A percentile compares a stretch with the other conserved stretches of the same genome.
phyloP scores from a whole-genome alignment of 92 coral and sea anemone genomes.

The Phenganax subtilis region DNA sequence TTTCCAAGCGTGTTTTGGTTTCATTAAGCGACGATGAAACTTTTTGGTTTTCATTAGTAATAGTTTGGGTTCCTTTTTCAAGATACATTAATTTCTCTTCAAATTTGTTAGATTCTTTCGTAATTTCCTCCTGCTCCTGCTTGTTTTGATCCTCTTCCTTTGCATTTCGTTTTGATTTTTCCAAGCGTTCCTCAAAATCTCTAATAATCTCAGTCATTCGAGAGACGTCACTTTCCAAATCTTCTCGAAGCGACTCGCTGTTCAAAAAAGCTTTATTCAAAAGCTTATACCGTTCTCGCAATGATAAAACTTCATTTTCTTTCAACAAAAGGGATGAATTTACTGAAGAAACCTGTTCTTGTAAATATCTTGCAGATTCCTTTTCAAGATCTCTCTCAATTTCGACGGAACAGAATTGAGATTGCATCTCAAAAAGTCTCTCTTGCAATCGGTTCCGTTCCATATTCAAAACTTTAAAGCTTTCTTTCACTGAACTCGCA shows the following conservation, averaged over 20 bases:
- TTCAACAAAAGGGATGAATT: constrained; percentile 5
- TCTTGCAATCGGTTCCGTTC: constrained; percentile 19
- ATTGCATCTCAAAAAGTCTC: constrained; percentile 23
- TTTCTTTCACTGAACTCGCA: too few relatives aligned
- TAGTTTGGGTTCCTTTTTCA: constrained; percentile 10
- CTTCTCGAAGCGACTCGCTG: constrained; percentile 25
- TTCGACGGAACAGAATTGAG: constrained; percentile 32
- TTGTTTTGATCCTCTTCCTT: neutral
- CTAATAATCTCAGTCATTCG: constrained; percentile 1
- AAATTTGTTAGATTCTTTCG: neutral
- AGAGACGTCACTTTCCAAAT: constrained; percentile 29
- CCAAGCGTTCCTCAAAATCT: constrained; percentile 30
- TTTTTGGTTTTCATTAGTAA: neutral
- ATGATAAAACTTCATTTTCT: constrained; percentile 27
- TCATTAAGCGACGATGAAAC: constrained; percentile 7
- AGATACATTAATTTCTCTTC: neutral
- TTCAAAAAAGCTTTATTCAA: constrained; percentile 26
- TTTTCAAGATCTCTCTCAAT: constrained; percentile 30
- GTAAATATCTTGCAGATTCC: constrained; percentile 25
- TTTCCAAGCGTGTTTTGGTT: constrained; percentile 11
- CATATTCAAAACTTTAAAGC: too few relatives aligned
- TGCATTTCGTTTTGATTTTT: neutral
- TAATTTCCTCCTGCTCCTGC: constrained; percentile 3
- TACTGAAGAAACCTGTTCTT: constrained; percentile 22
- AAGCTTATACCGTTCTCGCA: constrained; percentile 24